A percentile compares a stretch with the other conserved stretches of the same genome.
These are phyloP conservation scores for Hyles vespertilio DNA, from an alignment of 1,140 invertebrate species.

Conservation along the genomic window DNA sequence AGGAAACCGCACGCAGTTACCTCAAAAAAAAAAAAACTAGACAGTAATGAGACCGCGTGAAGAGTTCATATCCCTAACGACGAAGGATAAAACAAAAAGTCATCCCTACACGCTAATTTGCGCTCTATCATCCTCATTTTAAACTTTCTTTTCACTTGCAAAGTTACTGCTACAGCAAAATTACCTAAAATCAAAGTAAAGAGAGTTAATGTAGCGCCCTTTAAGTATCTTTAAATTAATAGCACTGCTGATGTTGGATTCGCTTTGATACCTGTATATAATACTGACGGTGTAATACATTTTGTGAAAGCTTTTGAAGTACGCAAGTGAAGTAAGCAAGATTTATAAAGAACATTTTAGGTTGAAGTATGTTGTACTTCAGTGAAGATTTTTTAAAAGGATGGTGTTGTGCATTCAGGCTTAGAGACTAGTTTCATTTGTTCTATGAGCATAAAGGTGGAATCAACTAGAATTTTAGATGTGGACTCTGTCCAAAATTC, in stretches of 20 bases:
- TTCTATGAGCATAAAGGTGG: too few relatives aligned
- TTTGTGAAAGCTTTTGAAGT: too few relatives aligned
- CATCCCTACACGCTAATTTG: slow-evolving; percentile 5
- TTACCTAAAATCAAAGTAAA: slow-evolving; percentile 10
- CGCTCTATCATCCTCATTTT: neutral
- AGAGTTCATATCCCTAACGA: slow-evolving; percentile 12
- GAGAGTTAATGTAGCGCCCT: slow-evolving; percentile 6
- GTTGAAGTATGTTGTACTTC: too few relatives aligned
- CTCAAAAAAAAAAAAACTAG: slow-evolving; percentile 8
- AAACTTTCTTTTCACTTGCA: neutral
- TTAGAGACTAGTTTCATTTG: too few relatives aligned
- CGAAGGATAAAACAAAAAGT: slow-evolving; percentile 6
- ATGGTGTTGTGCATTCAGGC: too few relatives aligned
- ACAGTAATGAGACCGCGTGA: slow-evolving; percentile 10
- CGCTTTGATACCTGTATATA: neutral
- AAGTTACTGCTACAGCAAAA: neutral
- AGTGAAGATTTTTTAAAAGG: too few relatives aligned
- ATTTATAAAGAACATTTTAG: too few relatives aligned
- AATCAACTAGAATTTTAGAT: too few relatives aligned
- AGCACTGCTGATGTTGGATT: slow-evolving; percentile 2
- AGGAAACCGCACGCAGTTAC: slow-evolving; percentile 8
- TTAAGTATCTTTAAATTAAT: slow-evolving; percentile 14
- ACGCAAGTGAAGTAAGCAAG: too few relatives aligned
- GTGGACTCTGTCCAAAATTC: too few relatives aligned
- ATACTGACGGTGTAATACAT: too few relatives aligned